Conservation (phyloP, 1,140 invertebrate genomes). For the Drosophila nannoptera region DNA sequence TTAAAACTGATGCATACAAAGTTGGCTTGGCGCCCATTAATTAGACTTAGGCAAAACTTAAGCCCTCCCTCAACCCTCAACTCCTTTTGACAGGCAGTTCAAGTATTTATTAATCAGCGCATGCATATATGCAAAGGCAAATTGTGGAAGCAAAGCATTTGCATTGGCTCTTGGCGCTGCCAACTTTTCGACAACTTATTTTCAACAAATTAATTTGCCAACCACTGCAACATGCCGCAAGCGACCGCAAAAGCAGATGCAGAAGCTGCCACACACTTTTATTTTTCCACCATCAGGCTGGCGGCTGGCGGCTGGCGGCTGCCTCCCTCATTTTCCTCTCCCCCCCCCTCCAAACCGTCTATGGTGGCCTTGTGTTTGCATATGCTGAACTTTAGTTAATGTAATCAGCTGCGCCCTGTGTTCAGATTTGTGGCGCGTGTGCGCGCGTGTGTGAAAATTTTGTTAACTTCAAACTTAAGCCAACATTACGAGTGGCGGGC, state of each 20-base stretch:
- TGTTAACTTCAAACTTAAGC: constrained; percentile 68
- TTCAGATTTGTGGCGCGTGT: constrained; percentile 49
- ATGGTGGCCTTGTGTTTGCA: constrained; percentile 44
- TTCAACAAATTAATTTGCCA: constrained; percentile 77
- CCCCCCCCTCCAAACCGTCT: background rate
- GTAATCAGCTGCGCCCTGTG: constrained; percentile 69
- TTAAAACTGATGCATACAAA: constrained; percentile 39
- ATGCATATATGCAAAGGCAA: constrained; percentile 20
- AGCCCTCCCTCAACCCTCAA: no score
- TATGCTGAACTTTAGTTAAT: constrained; percentile 75
- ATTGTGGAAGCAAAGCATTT: constrained; percentile 31
- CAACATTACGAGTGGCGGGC: constrained; percentile 52
- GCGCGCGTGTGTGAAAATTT: constrained; percentile 58
- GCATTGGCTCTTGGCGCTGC: constrained; percentile 24
- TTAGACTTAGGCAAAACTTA: constrained; percentile 42
- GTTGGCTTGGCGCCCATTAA: constrained; percentile 50
- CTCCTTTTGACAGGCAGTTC: constrained; percentile 1
- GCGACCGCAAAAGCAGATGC: constrained; percentile 10
- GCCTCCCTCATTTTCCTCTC: constrained; percentile 1
- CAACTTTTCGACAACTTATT: constrained; percentile 75
- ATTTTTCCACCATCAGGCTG: background rate
- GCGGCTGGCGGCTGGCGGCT: no score
- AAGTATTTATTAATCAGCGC: constrained; percentile 64
- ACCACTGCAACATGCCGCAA: constrained; percentile 35
- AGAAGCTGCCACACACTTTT: constrained; percentile 16